These are phyloP conservation scores for Daboia siamensis DNA, from an alignment of 2,113 vertebrate genomes.

Conservation along the genomic window DNA sequence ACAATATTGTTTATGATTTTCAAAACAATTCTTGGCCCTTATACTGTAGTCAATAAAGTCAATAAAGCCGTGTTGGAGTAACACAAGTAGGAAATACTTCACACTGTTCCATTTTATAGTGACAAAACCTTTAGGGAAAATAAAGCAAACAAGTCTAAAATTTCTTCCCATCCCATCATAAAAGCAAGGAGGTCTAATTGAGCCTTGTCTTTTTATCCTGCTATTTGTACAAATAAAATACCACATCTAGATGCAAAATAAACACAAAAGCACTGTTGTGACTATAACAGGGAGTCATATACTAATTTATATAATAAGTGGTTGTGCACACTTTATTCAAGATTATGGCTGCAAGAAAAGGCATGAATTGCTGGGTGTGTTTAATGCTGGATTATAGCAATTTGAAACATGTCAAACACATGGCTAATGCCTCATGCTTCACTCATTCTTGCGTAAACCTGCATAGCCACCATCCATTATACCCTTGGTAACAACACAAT, in stretches of 20 bases:
- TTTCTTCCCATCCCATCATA: conserved; percentile 56
- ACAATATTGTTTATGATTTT: conserved; percentile 33
- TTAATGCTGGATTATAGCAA: conserved; percentile 91
- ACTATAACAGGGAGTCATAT: conserved; percentile 86
- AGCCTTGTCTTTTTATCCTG: conserved; percentile 71
- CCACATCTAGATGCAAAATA: conserved; percentile 81
- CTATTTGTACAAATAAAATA: conserved; percentile 82
- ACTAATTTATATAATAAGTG: conserved; percentile 90
- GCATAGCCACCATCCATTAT: conserved; percentile 87
- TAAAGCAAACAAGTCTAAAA: conserved; percentile 43
- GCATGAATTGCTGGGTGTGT: conserved; percentile 89
- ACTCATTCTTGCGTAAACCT: conserved; percentile 87
- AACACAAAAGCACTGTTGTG: conserved; percentile 86
- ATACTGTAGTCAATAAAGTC: background rate
- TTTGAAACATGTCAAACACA: conserved; percentile 93
- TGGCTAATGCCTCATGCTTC: conserved; percentile 86
- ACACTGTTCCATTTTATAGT: conserved; percentile 36
- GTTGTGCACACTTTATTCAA: conserved; percentile 89
- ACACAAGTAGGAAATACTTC: conserved; percentile 42
- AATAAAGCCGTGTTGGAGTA: conserved; percentile 33
- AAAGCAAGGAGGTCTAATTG: conserved; percentile 70
- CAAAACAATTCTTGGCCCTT: conserved; percentile 36
- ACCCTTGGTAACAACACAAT: conserved; percentile 87
- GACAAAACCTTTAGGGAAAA: conserved; percentile 40
- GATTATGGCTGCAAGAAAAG: conserved; percentile 89